Base-by-base conservation (phyloP, 2,888 invertebrate genomes). In the Parascotia fuliginaria region DNA sequence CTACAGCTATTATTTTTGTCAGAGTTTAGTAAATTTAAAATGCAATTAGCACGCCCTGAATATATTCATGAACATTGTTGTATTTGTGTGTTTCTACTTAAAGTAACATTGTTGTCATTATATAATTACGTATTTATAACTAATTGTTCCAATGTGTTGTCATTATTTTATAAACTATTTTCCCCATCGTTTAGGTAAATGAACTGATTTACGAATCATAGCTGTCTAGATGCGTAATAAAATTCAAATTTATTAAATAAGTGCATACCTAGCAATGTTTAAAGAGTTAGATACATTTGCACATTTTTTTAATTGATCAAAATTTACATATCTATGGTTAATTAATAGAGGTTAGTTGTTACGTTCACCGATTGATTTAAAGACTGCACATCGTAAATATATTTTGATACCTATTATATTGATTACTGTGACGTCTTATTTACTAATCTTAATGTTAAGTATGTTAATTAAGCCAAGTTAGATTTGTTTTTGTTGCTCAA, bases 301-400 rank as follows among this genome's bases (percentile, higher is more conserved):
- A 60, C 56, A 52, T 57, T 65, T 56, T 55, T 67, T 66, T 50
- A 9, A 40, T 67, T 50, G 16, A 41, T 55, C 50, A 38, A 67
- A 69, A 63, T 71, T 60, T 79, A 89, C 89, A 89, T 89, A 89
- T 89, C 87, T 82, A 70, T 79, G 73, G 83, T 87, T 87, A 85
- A 81, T 73, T 77, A 77, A 16, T 67, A 70, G 55, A 63, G 70
- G 64, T 73, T 76, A 78, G 67, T 73, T 53, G 62, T 75, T 70
- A 70, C 57, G 79, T 70, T 68, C 74, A 79, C 70, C 66, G 61
- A 75, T 81, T 79, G 59, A 62, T 79, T 84, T 80, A 56, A 85
- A 87, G 87, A 86, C 83, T 86, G 86, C 86, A 85, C 85, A 60
- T 76, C 74, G n/a, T n/a, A n/a, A 80, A 84, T 83, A 84, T 81